Evolutionary conservation across 2,888 invertebrate genomes (phyloP), one percentile per base, ranked within the genome.

Genomic region (Phlogophora meticulosa): DNA sequence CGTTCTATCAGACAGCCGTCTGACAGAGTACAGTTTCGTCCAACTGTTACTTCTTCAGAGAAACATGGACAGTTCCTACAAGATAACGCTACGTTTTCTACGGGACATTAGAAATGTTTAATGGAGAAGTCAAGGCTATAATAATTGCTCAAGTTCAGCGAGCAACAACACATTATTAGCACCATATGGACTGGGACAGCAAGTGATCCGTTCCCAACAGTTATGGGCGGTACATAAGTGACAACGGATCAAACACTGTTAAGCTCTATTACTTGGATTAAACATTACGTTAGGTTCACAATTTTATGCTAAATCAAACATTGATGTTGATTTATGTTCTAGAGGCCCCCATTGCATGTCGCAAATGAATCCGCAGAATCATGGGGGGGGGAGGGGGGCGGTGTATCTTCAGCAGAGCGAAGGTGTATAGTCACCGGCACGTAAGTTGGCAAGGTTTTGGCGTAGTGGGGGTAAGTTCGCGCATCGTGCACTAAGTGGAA

Each of bases 141-240:
- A 62, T 68, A 69, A 71, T 68, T 72, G 63, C 58, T 60, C 60
- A 77, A 77, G 72, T 77, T 73, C 80, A 75, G 43, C 55, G 56
- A 51, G 48, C 52, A 73, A 66, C 68, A 66, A 60, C 61, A 76
- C 74, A 75, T 68, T 76, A 83, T 87, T 84, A 79, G 69, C 72
- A 60, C 65, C 80, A 86, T 86, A 64, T 84, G 85, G 86, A 84
- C 76, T 86, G 78, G 78, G 77, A 83, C 84, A 70, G 59, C 34
- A 24, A 58, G 22, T 66, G 66, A 66, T 66, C 66, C 60, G 60
- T n/a, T 57, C 13, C 24, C 5, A 22, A 62, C 77, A 57, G 48
- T 63, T 57, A 59, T 34, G 20, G 49, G 9, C 59, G 65, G 38
- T 64, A n/a, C n/a, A n/a, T n/a, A 42, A 76, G 10, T 40, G 10